Conservation (phyloP, 2,113 vertebrate species). For the Salvator merianae region DNA sequence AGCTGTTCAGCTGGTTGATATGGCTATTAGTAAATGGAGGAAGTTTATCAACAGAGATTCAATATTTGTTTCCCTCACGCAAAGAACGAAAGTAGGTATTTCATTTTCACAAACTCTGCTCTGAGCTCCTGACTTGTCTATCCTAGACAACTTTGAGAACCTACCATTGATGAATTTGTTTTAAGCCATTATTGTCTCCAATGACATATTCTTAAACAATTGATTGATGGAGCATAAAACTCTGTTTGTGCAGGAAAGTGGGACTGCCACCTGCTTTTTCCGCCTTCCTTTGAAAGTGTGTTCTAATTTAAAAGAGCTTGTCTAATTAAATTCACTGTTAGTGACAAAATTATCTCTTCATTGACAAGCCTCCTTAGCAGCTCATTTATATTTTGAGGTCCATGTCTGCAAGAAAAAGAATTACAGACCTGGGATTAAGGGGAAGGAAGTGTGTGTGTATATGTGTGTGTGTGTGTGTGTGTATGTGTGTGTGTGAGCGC, state of each 20-base stretch:
- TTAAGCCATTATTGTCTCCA: conserved; percentile 54
- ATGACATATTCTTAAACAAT: conserved; percentile 40
- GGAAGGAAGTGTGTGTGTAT: neutral
- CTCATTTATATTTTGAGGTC: conserved; percentile 42
- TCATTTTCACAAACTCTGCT: neutral
- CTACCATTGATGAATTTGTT: neutral
- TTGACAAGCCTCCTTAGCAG: conserved; percentile 38
- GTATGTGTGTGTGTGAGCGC: neutral
- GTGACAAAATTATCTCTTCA: conserved; percentile 47
- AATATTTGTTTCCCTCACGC: neutral
- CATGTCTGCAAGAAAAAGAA: conserved; percentile 50
- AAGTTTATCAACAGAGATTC: conserved; percentile 25
- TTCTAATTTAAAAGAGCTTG: conserved; percentile 51
- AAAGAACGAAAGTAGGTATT: neutral
- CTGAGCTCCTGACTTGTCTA: neutral
- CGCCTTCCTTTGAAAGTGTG: conserved; percentile 25
- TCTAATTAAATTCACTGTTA: conserved; percentile 61
- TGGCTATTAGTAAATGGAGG: conserved; percentile 20
- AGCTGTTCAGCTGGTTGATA: neutral
- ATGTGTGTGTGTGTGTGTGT: neutral
- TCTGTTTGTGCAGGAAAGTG: conserved; percentile 24
- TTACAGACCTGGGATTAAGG: conserved; percentile 5
- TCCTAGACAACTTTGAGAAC: conserved; percentile 9
- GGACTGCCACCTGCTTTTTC: conserved; percentile 30
- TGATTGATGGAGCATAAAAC: conserved; percentile 24